Base-by-base conservation (phyloP, 2,797 vertebrate genomes). In the Gobionotothen gibberifrons region DNA sequence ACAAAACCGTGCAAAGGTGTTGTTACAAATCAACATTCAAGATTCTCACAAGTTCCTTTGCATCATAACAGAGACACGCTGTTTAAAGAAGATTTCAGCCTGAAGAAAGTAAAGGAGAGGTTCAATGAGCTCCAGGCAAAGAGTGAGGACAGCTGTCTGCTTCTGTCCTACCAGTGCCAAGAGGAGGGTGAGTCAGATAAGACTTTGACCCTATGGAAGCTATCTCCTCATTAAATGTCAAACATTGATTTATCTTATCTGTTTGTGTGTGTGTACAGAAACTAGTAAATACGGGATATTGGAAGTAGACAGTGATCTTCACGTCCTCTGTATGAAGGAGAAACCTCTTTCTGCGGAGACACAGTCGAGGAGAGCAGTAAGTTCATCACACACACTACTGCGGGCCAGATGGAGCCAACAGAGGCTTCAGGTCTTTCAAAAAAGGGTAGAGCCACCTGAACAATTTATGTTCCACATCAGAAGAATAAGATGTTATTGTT, bases 51-150 rank as follows among this genome's bases (percentile, higher is more conserved):
- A 10, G 7, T 43, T 11, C 3, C 0, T 65, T 3, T 59, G 26
- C 14, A 5, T 42, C 53, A 61, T 10, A 36, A 68, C 86, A 96
- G 96, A 0, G 96, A 96, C 82, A 96, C 95, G 0, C 92, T 96
- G 42, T 96, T 96, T 84, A 94, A 89, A 84, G 95, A 96, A 65
- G 96, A 96, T 49, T 96, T 96, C 66, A 95, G 94, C 78, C 93
- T 96, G 32, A 43, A 46, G 3, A 55, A 72, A 71, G 83, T 95
- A 0, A 82, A 82, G 3, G 51, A 77, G 51, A 91, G 59, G 53
- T 95, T 95, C 72, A 78, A 64, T 40, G 78, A 89, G 4, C 65
- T 93, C 12, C 93, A 92, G 42, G 75, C 58, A 0, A 79, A 67
- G 51, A 51, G 88, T 46, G 80, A 83, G 26, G 87, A 93, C 59